These are phyloP conservation scores for Perizoma affinitatum DNA, from an alignment of 2,888 invertebrate species.

Conservation along the genomic window DNA sequence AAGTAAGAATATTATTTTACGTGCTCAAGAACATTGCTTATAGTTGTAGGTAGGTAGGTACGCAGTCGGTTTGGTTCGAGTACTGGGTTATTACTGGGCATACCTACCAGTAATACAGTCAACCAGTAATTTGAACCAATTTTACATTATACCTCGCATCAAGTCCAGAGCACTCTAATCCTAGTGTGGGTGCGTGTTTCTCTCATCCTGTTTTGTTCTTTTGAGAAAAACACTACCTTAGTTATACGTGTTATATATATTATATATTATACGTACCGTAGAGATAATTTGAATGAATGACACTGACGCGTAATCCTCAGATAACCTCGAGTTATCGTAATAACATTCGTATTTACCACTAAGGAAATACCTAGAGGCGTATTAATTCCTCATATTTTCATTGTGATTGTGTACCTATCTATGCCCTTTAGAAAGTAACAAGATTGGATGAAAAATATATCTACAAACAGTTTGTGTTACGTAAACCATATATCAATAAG, in stretches of 20 bases:
- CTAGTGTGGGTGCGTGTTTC: constrained; percentile 21
- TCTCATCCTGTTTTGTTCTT: constrained; percentile 21
- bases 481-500: constrained; percentile 20
- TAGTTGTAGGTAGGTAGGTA: background rate
- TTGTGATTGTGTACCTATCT: background rate
- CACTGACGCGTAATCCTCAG: constrained; percentile 25
- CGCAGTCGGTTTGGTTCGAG: constrained; percentile 2
- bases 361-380: constrained; percentile 23
- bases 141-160: constrained; percentile 40
- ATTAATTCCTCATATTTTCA: constrained; percentile 9
- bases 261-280: no score
- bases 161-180: constrained; percentile 35
- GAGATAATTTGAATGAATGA: constrained; percentile 24
- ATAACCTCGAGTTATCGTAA: constrained; percentile 38
- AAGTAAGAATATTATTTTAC: background rate
- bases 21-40: constrained; percentile 3
- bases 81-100: constrained; percentile 28
- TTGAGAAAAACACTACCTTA: constrained; percentile 7
- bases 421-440: constrained; percentile 32
- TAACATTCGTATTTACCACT: constrained; percentile 20
- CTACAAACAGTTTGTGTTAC: constrained; percentile 23
- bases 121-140: constrained; percentile 48
- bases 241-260: no score
- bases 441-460: constrained; percentile 29
- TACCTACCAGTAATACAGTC: constrained; percentile 35